phyloP scores from a whole-genome alignment of 2,888 invertebrate species.

The Allygus modestus region DNA sequence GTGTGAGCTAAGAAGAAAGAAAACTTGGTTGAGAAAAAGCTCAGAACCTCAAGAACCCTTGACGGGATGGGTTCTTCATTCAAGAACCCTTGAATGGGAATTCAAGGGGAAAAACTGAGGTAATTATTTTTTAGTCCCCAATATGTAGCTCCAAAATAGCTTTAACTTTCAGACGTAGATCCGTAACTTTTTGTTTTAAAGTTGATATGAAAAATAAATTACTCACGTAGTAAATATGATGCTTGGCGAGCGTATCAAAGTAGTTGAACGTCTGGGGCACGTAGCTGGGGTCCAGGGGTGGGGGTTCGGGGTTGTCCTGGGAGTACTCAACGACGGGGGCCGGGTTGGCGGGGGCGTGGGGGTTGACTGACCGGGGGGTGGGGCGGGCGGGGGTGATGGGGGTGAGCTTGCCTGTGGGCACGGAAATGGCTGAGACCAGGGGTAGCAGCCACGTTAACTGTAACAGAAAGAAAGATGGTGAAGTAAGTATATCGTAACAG shows the following conservation, averaged over 20 bases:
- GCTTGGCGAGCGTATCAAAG: conserved; percentile 68
- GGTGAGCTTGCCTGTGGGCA: conserved; percentile 70
- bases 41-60: no score
- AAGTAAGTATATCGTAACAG: not conserved
- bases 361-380: conserved; percentile 67
- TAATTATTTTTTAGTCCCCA: no score
- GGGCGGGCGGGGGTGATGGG: conserved; percentile 71
- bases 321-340: conserved; percentile 71
- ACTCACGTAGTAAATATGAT: conserved; percentile 69
- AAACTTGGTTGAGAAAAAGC: no score
- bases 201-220: no score
- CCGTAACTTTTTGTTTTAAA: no score
- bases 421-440: conserved; percentile 66
- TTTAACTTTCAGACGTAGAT: no score
- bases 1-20: no score
- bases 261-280: conserved; percentile 68
- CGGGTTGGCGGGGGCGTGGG: conserved; percentile 63
- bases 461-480: conserved; percentile 9
- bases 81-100: no score
- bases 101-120: no score
- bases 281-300: conserved; percentile 70
- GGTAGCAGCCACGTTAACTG: conserved; percentile 56
- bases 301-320: conserved; percentile 70
- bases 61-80: no score
- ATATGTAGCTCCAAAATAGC: no score